phyloP scores from a whole-genome alignment of 2,888 invertebrate genomes.

The Dysmachus trigonus region DNA sequence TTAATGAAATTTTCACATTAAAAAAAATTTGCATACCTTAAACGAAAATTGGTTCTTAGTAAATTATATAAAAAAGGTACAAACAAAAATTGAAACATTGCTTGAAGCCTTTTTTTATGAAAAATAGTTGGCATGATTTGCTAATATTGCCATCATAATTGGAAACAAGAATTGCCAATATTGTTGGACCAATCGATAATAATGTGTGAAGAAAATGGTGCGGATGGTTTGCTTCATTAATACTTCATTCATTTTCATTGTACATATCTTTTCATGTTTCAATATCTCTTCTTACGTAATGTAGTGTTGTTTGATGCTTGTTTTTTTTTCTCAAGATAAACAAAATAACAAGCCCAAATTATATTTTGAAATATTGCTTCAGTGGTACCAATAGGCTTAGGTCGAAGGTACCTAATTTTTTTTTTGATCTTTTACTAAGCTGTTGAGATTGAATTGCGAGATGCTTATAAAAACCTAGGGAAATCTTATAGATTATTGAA shows the following conservation, averaged over 20 bases:
- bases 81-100: neutral
- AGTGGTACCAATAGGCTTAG: neutral
- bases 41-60: neutral
- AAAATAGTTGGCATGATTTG: neutral
- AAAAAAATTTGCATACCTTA: neutral
- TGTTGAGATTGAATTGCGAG: neutral
- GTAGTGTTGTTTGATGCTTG: neutral
- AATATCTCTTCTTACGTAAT: neutral
- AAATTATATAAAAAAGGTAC: neutral
- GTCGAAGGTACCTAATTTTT: neutral
- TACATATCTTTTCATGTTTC: neutral
- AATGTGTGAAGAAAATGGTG: neutral
- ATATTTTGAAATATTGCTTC: neutral
- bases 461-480: neutral
- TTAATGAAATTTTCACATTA: too few relatives aligned
- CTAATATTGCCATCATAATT: neutral
- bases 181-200: neutral
- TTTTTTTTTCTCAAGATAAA: neutral
- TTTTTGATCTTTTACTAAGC: neutral
- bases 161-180: neutral
- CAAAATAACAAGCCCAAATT: neutral
- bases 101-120: neutral
- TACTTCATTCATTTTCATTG: neutral
- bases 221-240: neutral
- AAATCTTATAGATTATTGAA: neutral